Percentiles rank a stretch among this genome's conserved stretches.
Conservation (phyloP, 2,113 vertebrate genomes). For the Stigmatopora nigra region DNA sequence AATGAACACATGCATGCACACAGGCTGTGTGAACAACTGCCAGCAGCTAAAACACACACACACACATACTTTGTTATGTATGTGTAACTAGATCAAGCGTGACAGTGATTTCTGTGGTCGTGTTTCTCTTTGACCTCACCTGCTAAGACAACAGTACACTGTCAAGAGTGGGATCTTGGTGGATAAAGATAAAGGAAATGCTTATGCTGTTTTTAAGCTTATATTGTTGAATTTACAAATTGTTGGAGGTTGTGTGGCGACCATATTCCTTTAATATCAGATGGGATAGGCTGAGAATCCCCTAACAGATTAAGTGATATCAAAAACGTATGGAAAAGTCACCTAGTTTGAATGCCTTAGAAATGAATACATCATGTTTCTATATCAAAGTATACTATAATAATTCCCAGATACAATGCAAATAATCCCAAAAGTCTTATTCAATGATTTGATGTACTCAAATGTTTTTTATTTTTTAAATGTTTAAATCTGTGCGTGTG, state of each 20-base stretch:
- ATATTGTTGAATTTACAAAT: too few relatives aligned
- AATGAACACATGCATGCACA: conserved; percentile 2
- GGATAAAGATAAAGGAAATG: not conserved
- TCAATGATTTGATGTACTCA: not conserved
- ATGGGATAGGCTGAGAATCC: not conserved
- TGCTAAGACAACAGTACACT: conserved; percentile 49
- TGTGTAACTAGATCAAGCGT: conserved; percentile 43
- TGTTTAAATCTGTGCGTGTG: not conserved
- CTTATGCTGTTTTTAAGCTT: too few relatives aligned
- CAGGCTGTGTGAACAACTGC: conserved; percentile 4
- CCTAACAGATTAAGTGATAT: not conserved
- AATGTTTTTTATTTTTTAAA: not conserved
- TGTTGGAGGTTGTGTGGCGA: too few relatives aligned
- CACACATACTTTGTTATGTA: conserved; percentile 12
- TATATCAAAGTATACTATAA: not conserved
- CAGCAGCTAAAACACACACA: conserved; percentile 3
- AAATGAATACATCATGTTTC: not conserved
- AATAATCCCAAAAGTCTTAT: not conserved
- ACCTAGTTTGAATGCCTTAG: not conserved
- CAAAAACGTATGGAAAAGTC: not conserved
- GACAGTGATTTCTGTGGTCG: conserved; percentile 42
- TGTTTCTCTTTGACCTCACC: conserved; percentile 55
- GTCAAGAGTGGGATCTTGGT: conserved; percentile 19
- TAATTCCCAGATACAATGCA: not conserved
- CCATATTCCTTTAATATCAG: not conserved